A percentile compares a stretch with the other conserved stretches of the same genome.
Evolutionary conservation across 2,797 vertebrate genomes (phyloP).

Genomic region (Paramormyrops hopkinsi): DNA sequence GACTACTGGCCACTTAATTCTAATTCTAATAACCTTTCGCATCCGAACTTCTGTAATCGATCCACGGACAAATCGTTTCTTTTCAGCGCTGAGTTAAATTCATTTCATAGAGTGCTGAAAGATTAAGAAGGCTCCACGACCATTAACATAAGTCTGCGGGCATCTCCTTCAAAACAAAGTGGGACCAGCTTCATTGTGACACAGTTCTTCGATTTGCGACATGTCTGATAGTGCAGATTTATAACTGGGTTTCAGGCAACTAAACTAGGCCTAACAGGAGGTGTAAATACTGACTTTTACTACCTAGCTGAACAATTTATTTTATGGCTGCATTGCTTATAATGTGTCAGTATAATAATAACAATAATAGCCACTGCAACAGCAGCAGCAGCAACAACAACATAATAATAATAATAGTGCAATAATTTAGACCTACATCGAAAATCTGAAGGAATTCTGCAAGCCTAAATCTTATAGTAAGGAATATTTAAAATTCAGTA

Average conservation of each 20-base stretch:
- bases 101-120: background rate
- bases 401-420: background rate
- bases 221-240: background rate
- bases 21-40: background rate
- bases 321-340: background rate
- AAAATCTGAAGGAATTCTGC: background rate
- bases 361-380: background rate
- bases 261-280: background rate
- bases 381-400: background rate
- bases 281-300: background rate
- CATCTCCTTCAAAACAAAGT: background rate
- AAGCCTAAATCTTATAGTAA: background rate
- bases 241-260: background rate
- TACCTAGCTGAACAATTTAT: background rate
- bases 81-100: background rate
- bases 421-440: background rate
- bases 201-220: background rate
- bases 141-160: background rate
- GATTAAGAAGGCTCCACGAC: background rate
- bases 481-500: background rate
- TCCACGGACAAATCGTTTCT: background rate
- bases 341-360: background rate
- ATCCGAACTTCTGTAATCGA: background rate
- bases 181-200: background rate
- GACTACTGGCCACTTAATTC: too few relatives aligned